Evolutionary conservation across 2,888 invertebrate species (phyloP).

Genomic region (Pheosia tremula): DNA sequence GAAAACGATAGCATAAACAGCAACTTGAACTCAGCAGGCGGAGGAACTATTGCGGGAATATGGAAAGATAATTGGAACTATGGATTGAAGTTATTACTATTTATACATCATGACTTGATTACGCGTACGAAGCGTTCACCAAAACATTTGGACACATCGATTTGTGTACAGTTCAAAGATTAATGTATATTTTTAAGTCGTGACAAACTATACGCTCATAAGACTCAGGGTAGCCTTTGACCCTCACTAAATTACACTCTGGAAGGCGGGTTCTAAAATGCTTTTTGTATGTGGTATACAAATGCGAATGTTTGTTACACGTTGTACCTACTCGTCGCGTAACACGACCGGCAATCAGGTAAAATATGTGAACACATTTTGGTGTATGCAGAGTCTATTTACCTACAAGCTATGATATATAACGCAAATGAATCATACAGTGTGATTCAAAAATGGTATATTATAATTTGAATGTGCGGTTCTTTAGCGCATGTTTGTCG

Average conservation of each 20-base stretch:
- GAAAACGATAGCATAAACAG: no score
- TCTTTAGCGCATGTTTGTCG: no score
- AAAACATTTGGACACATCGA: conserved; percentile 1
- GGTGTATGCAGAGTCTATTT: no score
- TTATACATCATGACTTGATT: background rate
- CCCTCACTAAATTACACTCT: background rate
- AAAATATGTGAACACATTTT: background rate
- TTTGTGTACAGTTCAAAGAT: conserved; percentile 6
- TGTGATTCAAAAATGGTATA: no score
- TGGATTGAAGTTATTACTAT: no score
- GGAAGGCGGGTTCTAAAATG: background rate
- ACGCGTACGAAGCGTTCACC: background rate
- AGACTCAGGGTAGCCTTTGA: background rate
- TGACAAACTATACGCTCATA: background rate
- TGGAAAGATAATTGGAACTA: no score
- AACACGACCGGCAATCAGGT: conserved; percentile 1
- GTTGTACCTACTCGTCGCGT: background rate
- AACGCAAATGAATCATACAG: no score
- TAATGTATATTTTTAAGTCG: conserved; percentile 1
- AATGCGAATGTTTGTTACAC: background rate
- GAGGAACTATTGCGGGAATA: no score
- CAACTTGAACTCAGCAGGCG: no score
- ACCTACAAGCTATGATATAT: no score
- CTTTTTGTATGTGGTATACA: background rate
- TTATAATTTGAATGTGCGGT: no score